phyloP scores from a whole-genome alignment of 2,888 invertebrate species.

The Portevinia maculata region DNA sequence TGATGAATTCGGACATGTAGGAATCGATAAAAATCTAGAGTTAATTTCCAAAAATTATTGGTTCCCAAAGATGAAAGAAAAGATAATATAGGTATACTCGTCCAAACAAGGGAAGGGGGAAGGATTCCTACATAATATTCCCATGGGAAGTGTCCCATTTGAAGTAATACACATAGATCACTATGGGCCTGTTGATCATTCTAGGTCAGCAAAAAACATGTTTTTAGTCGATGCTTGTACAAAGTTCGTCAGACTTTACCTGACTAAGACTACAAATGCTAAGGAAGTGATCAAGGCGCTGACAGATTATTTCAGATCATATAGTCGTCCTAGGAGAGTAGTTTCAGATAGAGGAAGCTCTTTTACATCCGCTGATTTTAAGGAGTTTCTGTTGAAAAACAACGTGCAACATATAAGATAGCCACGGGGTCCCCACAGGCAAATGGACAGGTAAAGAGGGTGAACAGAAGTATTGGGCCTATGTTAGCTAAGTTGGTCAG shows the following conservation, averaged over 20 bases:
- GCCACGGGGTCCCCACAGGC: constrained; percentile 4
- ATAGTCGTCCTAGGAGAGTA: constrained; percentile 8
- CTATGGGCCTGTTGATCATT: constrained; percentile 1
- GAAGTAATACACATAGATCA: constrained; percentile 1
- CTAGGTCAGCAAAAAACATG: constrained; percentile 1
- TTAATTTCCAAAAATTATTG: constrained; percentile 20
- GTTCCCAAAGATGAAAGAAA: constrained; percentile 17
- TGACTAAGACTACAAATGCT: constrained; percentile 9
- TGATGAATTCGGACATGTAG: constrained; percentile 64
- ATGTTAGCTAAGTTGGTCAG: constrained; percentile 68
- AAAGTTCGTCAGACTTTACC: constrained; percentile 12
- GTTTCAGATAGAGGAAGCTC: constrained; percentile 7
- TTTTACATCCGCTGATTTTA: constrained; percentile 2
- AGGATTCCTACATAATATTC: not conserved
- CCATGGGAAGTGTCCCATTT: not conserved
- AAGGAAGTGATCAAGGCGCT: constrained; percentile 7
- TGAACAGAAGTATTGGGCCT: constrained; percentile 69
- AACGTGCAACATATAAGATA: not conserved
- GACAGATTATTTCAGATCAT: constrained; percentile 18
- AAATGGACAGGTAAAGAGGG: constrained; percentile 60
- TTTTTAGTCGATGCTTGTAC: constrained; percentile 16
- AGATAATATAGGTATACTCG: constrained; percentile 9
- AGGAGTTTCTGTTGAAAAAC: not conserved
- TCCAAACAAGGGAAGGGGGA: constrained; percentile 4
- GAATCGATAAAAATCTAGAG: constrained; percentile 11